Conservation (phyloP, 2,888 invertebrate genomes). For the Sipha maydis region DNA sequence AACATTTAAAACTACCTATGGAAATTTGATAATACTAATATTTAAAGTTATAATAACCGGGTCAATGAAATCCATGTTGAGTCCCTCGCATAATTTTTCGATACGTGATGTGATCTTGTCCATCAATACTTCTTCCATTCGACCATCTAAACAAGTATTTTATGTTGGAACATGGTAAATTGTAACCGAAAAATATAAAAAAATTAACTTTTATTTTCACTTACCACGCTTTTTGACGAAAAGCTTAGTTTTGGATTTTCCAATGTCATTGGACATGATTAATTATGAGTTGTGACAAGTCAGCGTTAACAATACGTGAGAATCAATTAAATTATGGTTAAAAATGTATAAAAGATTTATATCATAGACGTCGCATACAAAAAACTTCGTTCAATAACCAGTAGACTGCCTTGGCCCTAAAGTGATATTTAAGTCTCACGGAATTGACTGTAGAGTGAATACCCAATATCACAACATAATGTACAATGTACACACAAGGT, state of each 20-base stretch:
- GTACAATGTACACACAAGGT: background rate
- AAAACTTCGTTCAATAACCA: background rate
- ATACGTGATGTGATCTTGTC: constrained; percentile 98
- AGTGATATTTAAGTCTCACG: background rate
- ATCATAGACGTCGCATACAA: background rate
- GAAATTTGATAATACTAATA: too few relatives aligned
- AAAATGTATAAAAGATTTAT: background rate
- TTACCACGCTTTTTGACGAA: constrained; percentile 53
- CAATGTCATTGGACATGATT: background rate
- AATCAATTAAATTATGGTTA: background rate
- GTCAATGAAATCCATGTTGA: constrained; percentile 96
- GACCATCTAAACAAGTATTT: constrained; percentile 76
- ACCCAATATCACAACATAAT: background rate
- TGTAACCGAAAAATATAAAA: background rate
- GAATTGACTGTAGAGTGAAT: too few relatives aligned
- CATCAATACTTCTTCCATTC: constrained; percentile 91
- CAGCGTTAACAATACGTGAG: background rate
- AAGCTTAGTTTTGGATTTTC: constrained; percentile 22
- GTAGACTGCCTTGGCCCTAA: constrained; percentile 3
- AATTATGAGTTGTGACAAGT: background rate
- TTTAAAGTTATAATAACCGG: constrained; percentile 76
- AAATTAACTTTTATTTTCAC: background rate
- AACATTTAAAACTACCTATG: too few relatives aligned
- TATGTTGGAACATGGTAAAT: too few relatives aligned
- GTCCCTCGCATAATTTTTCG: constrained; percentile 92